Conservation (phyloP, 2,113 vertebrate genomes). For the Rana temporaria region DNA sequence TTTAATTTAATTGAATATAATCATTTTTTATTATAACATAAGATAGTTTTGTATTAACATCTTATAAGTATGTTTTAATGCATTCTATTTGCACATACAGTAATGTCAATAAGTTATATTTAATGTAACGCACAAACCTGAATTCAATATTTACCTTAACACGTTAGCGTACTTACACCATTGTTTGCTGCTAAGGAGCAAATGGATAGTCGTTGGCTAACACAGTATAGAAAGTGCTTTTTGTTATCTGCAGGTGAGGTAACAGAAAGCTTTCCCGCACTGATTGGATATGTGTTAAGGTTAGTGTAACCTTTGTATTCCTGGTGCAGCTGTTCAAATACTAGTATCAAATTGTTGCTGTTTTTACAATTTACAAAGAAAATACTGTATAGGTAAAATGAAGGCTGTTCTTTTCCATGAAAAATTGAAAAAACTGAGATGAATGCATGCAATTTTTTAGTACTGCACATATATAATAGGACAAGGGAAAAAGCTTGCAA, state of each 20-base stretch:
- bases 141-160: not conserved
- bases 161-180: not conserved
- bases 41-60: no score
- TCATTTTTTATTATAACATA: no score
- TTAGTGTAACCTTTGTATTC: slow-evolving; percentile 33
- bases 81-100: not conserved
- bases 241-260: slow-evolving; percentile 27
- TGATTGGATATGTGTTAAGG: not conserved
- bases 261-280: not conserved
- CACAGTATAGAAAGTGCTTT: not conserved
- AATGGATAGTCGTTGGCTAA: not conserved
- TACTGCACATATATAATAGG: no score
- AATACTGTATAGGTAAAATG: not conserved
- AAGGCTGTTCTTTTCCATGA: not conserved
- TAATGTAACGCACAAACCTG: not conserved
- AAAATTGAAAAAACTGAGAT: no score
- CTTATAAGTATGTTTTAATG: no score
- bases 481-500: no score
- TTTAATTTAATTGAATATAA: no score
- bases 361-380: not conserved
- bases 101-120: not conserved
- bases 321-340: slow-evolving; percentile 31
- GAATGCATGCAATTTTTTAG: no score
- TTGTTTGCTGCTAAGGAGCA: slow-evolving; percentile 1
- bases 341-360: not conserved